Evolutionary conservation across 2,888 invertebrate genomes (phyloP), one percentile per base, ranked within the genome.

Genomic region (Malachius bipustulatus): DNA sequence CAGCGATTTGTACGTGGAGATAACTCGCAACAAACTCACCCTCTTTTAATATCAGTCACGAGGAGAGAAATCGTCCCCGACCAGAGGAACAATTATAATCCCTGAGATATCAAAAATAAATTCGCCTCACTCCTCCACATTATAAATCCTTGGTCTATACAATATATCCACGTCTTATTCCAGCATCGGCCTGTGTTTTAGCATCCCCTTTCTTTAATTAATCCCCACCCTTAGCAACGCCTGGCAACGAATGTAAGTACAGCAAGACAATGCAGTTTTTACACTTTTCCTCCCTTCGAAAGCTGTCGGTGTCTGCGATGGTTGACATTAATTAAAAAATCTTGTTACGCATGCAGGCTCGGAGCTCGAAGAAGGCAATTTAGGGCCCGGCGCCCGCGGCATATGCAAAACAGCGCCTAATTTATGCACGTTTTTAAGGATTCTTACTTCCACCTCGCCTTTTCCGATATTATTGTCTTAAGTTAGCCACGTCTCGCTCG

Each of bases 201-300:
- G 57, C 59, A 56, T 59, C 59, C 59, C 60, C 57, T 59, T 61
- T 60, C 61, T 60, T 62, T 62, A 62, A 62, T 62, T 62, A 62
- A 62, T 62, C 60, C 57, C 58, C 57, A 55, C 52, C 57, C 54
- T 44, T 56, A 51, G 58, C 58, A 57, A 56, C 58, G 56, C 59
- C 54, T 59, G 56, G 60, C 56, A 60, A 60, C 59, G 59, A 59
- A 59, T 58, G 55, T 58, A 59, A 51, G 56, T 56, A 59, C 58
- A 59, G 57, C 55, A 54, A 57, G 55, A 60, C 59, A 59, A 58
- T 59, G 57, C 60, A 60, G 57, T 60, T 59, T 59, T 59, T 60
- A 54, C 55, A 57, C 55, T 57, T 59, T 58, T 56, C n/a, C 52
- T 47, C 49, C 42, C 43, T 47, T 42, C 49, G 49, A 44, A 50